A percentile compares a stretch with the other conserved stretches of the same genome.
These are phyloP conservation scores for Chunga burmeisteri DNA, from an alignment of 2,113 vertebrate genomes.

Conservation along the genomic window DNA sequence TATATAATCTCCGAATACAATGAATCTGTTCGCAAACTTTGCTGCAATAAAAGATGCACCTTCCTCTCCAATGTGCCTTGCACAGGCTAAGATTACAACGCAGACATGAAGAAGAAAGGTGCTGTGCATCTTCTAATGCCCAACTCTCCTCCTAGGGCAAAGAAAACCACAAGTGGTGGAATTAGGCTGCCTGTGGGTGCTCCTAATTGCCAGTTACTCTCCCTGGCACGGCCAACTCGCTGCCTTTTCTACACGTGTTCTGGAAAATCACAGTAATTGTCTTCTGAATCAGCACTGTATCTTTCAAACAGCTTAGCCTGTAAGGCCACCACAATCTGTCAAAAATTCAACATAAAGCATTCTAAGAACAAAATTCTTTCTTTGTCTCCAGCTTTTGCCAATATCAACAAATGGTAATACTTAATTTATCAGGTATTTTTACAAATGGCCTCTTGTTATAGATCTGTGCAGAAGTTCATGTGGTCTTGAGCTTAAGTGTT, in stretches of 20 bases:
- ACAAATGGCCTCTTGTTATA: background rate
- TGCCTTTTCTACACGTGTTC: background rate
- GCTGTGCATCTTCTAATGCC: background rate
- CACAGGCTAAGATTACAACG: background rate
- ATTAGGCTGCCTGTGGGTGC: background rate
- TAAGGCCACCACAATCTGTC: background rate
- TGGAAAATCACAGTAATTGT: background rate
- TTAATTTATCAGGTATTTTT: background rate
- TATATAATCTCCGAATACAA: background rate
- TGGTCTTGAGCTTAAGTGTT: background rate
- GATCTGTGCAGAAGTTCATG: background rate
- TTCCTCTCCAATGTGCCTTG: background rate
- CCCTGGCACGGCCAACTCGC: background rate
- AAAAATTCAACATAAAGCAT: background rate
- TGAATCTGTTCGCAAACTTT: background rate
- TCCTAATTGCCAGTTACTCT: background rate
- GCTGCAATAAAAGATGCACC: background rate
- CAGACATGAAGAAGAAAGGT: background rate
- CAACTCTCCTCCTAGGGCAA: background rate
- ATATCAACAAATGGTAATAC: background rate
- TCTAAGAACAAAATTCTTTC: background rate
- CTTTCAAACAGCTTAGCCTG: background rate
- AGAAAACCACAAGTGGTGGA: background rate
- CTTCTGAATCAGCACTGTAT: background rate
- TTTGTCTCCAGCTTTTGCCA: background rate